Conservation (phyloP, 2,888 invertebrate genomes). For the Drosophila meridionalis region DNA sequence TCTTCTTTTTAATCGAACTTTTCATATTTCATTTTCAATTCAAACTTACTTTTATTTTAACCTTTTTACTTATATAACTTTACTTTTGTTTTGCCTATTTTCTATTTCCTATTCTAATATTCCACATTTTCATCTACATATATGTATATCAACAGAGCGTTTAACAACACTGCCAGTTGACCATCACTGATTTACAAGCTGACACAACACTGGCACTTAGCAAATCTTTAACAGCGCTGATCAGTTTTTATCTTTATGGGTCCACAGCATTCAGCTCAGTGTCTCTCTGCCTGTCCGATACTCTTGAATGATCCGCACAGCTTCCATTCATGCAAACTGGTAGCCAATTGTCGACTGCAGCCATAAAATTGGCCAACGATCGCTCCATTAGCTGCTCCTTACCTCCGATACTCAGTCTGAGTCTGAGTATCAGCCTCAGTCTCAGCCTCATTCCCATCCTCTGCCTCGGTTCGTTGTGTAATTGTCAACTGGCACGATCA, state of each 20-base stretch:
- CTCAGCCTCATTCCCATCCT: neutral
- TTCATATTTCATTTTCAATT: neutral
- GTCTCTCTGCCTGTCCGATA: neutral
- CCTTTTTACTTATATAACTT: neutral
- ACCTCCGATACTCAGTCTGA: neutral
- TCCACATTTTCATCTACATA: constrained; percentile 1
- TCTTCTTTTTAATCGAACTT: no score
- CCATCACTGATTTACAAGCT: constrained; percentile 69
- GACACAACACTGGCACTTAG: constrained; percentile 68
- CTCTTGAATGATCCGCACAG: constrained; percentile 39
- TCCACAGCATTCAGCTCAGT: neutral
- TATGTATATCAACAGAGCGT: constrained; percentile 38
- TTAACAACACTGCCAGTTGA: constrained; percentile 32
- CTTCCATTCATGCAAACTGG: constrained; percentile 75
- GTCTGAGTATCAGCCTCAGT: neutral
- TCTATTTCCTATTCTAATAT: neutral
- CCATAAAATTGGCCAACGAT: constrained; percentile 75
- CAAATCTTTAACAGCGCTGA: constrained; percentile 49
- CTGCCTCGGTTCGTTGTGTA: constrained; percentile 51
- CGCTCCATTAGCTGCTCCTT: constrained; percentile 67
- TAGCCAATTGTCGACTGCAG: constrained; percentile 63
- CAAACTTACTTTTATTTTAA: neutral
- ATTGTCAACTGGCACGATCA: constrained; percentile 79
- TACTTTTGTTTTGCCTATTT: neutral
- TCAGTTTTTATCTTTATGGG: constrained; percentile 61